Evolutionary conservation across 2,888 invertebrate genomes (phyloP), one percentile per base, ranked within the genome.

Genomic region (Dioctria rufipes): DNA sequence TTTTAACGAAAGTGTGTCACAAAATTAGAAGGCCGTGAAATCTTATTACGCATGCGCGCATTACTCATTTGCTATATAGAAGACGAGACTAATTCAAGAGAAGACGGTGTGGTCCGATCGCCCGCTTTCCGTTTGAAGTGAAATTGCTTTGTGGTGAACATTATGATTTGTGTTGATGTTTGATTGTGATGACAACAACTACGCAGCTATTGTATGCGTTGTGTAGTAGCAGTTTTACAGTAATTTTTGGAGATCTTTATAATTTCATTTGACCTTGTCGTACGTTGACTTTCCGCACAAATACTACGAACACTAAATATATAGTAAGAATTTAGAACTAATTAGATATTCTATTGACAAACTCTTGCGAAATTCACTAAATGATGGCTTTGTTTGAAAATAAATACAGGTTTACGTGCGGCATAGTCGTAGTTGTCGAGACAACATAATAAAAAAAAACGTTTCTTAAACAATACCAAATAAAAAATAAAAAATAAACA

Each of bases 11-110:
- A 69, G 37, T 6, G 58, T 73, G 60, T 60, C 54, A 73, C 73
- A 73, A 73, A 73, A 46, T 71, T 58, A 73, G 58, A 73, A 73
- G 69, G 69, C 58, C 54, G 73, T 58, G 73, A 40, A 39, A 40
- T 58, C 60, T n/a, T 5, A 69, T 60, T 73, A 51, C 73, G 73
- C 73, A 73, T 58, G 73, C 73, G 73, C 58, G 43, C 9, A 58
- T 73, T 73, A 60, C 73, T 73, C 60, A 73, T 73, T 58, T 58
- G 25, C 58, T 37, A 6, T 5, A 51, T 39, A 5, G 37, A 25
- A 69, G 69, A 69, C 69, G 69, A 13, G 51, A 51, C 42, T 37
- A n/a, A 54, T 54, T 25, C 9, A 54, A 54, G 25, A 25, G 25
- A 25, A 25, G 25, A 25, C 25, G 25, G 25, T 25, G 25, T 25